Evolutionary conservation across 2,797 vertebrate species (phyloP), one percentile per base, ranked within the genome.

Genomic region (Anguilla obscura): DNA sequence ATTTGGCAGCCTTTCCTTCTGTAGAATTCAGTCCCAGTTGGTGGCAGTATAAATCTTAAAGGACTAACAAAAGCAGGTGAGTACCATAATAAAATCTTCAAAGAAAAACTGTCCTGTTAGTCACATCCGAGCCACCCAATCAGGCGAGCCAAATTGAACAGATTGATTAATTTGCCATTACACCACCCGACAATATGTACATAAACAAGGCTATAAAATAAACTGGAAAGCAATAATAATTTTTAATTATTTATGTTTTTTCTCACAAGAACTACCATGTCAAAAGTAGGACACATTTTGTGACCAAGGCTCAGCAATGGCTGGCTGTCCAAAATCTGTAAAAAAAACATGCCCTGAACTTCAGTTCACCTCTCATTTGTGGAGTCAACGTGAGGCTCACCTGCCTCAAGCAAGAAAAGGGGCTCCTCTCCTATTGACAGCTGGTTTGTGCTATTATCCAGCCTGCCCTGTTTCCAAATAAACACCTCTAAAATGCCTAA

Each of bases 301-400:
- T 82, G 21, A 24, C 12, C 79, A 50, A 50, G 45, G 21, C 18
- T 50, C 45, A 50, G 45, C 50, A 52, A 52, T 52, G 50, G 50
- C 50, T 52, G 50, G 50, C 50, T 16, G 16, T 63, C 21, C 4
- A 12, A 52, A 52, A 52, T 45, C 40, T 45, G 40, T 45, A 45
- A 45, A 40, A 45, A 45, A 45, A 45, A 45, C 40, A 24, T 52
- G 0, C 79, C 36, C 8, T 48, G 1, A 79, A 54, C 69, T 85
- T 85, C 69, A 85, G 50, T 50, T 63, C 69, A 48, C 69, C 40
- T 60, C 66, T 85, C 66, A 79, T 84, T 60, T 85, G 14, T 85
- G 66, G 33, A 85, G 76, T 79, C 84, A 58, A 84, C 69, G 79
- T 27, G n/a, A 58, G 33, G 71, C 21, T 48, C 69, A 79, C 80